Conservation (phyloP, 2,888 invertebrate species). For the Gisinianus flammeolus region DNA sequence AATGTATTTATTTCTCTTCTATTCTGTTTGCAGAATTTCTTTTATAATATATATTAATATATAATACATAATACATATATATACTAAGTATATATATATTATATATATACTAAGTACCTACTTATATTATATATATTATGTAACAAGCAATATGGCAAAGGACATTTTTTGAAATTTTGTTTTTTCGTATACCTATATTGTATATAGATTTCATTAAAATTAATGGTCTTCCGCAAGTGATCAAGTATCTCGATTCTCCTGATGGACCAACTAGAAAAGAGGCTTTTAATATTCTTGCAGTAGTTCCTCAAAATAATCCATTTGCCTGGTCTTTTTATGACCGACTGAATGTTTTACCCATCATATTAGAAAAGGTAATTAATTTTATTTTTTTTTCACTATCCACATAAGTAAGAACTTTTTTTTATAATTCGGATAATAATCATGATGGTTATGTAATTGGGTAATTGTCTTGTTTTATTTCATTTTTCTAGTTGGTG, state of each 20-base stretch:
- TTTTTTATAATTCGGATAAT: too few relatives aligned
- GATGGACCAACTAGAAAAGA: constrained; percentile 32
- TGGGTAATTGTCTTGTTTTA: too few relatives aligned
- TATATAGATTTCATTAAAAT: constrained; percentile 38
- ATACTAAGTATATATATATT: too few relatives aligned
- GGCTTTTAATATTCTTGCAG: constrained; percentile 32
- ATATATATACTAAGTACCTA: too few relatives aligned
- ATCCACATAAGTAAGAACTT: too few relatives aligned
- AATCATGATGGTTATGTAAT: too few relatives aligned
- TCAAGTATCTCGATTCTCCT: constrained; percentile 18
- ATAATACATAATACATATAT: too few relatives aligned
- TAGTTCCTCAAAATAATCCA: constrained; percentile 35
- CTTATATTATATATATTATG: not conserved
- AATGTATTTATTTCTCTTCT: too few relatives aligned
- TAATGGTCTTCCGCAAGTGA: constrained; percentile 25
- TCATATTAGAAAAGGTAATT: constrained; percentile 36
- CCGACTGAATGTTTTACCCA: constrained; percentile 26
- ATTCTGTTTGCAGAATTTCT: too few relatives aligned
- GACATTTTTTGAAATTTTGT: not conserved
- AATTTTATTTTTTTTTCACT: too few relatives aligned
- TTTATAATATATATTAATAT: too few relatives aligned
- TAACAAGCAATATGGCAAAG: not conserved
- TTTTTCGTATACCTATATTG: not conserved
- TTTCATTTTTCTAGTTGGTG: too few relatives aligned
- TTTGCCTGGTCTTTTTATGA: constrained; percentile 36